Evolutionary conservation across 1,140 invertebrate genomes (phyloP), one percentile per base, ranked within the genome.

Genomic region (Physella acuta): DNA sequence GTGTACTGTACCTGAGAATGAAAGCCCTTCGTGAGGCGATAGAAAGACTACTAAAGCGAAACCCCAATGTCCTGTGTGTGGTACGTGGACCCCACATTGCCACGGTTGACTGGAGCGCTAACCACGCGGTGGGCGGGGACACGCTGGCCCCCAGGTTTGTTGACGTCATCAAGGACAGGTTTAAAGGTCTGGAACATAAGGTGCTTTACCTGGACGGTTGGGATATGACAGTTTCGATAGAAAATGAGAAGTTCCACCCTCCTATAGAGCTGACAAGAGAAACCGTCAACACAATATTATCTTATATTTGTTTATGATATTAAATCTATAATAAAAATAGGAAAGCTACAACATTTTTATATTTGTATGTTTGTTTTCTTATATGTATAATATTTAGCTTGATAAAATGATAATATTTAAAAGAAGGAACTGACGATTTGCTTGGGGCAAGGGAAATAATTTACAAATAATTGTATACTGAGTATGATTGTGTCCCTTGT

Each of bases 181-280:
- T 66, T 26, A 16, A 4, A 11, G 63, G 36, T 53, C 4, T 66
- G 3, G 17, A 34, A 34, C 3, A 66, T 26, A 30, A 37, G 4
- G 51, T 66, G 2, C 16, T 66, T 14, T 55, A 53, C 20, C 34
- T 66, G 20, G 63, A 66, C 31, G 63, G 63, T 33, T 66, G 63
- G 63, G 63, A 66, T 33, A 66, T 66, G 63, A 53, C 63, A n/a
- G 26, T 49, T 3, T 14, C 49, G 1, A 26, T 66, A n/a, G 52
- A 66, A 33, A 66, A 66, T 49, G n/a, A 17, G 33, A 11, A 11
- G 1, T 53, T 33, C 24, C 63, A 66, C 24, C 63, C 63, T n/a
- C n/a, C n/a, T n/a, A n/a, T n/a, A n/a, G n/a, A n/a, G n/a, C n/a
- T n/a, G n/a, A n/a, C n/a, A n/a, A n/a, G n/a, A n/a, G n/a, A n/a